Percentiles rank a stretch among this genome's conserved stretches.
Evolutionary conservation across 92 coral and sea anemone genomes (phyloP).

Genomic region (Epizoanthus scotinus): DNA sequence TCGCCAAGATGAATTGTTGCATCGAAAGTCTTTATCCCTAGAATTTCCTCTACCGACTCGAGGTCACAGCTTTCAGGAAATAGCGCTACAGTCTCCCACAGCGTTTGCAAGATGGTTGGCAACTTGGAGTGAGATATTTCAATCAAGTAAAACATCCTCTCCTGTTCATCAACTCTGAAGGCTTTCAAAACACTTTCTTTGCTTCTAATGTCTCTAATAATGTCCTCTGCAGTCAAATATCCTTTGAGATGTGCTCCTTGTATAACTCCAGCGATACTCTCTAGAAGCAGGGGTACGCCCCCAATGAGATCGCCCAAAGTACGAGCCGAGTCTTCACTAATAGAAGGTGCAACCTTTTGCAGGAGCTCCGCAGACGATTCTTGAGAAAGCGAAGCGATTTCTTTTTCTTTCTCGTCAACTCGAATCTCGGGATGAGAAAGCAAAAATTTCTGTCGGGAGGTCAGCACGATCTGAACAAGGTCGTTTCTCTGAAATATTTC

Average conservation of each 20-base stretch:
- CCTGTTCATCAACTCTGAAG: constrained; percentile 36
- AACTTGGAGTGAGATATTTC: constrained; percentile 23
- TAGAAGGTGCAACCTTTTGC: constrained; percentile 25
- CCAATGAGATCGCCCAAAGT: constrained; percentile 9
- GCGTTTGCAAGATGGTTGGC: constrained; percentile 26
- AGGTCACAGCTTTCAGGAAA: constrained; percentile 31
- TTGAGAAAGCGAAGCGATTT: constrained; percentile 16
- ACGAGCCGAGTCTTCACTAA: constrained; percentile 13
- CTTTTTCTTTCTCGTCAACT: constrained; percentile 33
- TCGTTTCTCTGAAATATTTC: constrained; percentile 11
- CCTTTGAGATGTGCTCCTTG: constrained; percentile 9
- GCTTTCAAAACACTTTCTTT: constrained; percentile 24
- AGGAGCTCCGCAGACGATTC: constrained; percentile 32
- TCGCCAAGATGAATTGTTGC: constrained; percentile 13
- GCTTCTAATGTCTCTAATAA: constrained; percentile 22
- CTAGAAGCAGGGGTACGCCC: constrained; percentile 33
- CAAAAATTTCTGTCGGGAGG: constrained; percentile 31
- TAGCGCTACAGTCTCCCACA: constrained; percentile 13
- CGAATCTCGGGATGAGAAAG: constrained; percentile 36
- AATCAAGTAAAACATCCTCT: constrained; percentile 27
- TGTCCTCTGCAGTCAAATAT: constrained; percentile 25
- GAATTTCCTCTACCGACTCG: not conserved
- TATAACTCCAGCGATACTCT: constrained; percentile 21
- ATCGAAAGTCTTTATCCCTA: constrained; percentile 4
- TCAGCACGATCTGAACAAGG: constrained; percentile 9